Base-by-base conservation (phyloP, 2,888 invertebrate species). In the Candidula unifasciata region DNA sequence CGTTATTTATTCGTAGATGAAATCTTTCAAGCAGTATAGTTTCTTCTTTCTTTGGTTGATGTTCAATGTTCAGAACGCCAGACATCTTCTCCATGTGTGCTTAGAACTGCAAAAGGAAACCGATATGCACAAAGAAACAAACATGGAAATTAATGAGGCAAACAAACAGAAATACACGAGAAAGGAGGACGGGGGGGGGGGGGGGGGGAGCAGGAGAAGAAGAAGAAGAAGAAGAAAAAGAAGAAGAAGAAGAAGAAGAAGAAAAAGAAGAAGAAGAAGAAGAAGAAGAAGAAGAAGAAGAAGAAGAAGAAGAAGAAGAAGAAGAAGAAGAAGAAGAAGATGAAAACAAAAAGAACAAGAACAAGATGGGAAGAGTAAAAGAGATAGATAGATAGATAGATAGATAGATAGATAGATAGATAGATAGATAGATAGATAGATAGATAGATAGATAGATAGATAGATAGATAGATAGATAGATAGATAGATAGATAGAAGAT, bases 381-480 rank as follows among this genome's bases (percentile, higher is more conserved):
- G n/a, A n/a, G n/a, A n/a, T n/a, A n/a, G n/a, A n/a, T n/a, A 30
- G 57, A 60, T 24, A 37, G 57, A 80, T 68, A 27, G 35, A 60
- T 27, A 57, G 44, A 16, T 18, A 44, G 30, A 76, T 52, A 54
- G 0, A 30, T 30, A 66, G 18, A 68, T 21, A 69, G 77, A 68
- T 27, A 57, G 64, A 44, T 24, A 54, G 73, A 37, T 60, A 71
- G 83, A 80, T 54, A 84, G 74, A 66, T 66, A 66, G 80, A 74
- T 30, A 66, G 74, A 80, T 30, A 74, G 74, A 80, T 52, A 33
- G 73, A 84, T 44, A 64, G 80, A 74, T 33, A 64, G 52, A 60
- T 76, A 69, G 3, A 64, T 68, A 81, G 60, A 69, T 74, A 74
- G 52, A 60, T 52, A 54, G 30, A 64, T 64, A 57, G 73, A 57